These are phyloP conservation scores for Endomychus coccineus DNA, from an alignment of 2,888 invertebrate species.

Conservation along the genomic window DNA sequence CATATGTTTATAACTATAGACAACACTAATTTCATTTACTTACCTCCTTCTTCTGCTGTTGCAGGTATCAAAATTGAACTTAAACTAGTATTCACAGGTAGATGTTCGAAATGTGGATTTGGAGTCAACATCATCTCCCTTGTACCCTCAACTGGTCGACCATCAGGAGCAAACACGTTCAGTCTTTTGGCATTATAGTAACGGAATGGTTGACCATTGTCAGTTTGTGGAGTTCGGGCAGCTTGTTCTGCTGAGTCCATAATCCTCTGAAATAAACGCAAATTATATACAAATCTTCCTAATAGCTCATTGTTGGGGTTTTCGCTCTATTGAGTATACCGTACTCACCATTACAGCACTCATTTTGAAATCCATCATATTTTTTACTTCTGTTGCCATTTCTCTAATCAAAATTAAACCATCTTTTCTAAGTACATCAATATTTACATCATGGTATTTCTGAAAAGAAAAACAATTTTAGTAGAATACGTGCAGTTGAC, in stretches of 20 bases:
- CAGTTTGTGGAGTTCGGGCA: slow-evolving; percentile 59
- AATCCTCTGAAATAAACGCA: slow-evolving; percentile 58
- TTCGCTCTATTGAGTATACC: no score
- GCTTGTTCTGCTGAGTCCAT: slow-evolving; percentile 89
- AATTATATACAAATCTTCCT: neutral
- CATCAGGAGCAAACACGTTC: slow-evolving; percentile 70
- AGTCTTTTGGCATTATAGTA: slow-evolving; percentile 78
- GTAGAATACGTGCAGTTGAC: neutral
- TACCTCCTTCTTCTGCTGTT: slow-evolving; percentile 64
- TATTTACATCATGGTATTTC: slow-evolving; percentile 75
- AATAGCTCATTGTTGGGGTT: no score
- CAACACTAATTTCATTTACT: slow-evolving; percentile 16
- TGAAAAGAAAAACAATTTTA: slow-evolving; percentile 39
- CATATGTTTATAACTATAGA: neutral
- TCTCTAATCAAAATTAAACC: slow-evolving; percentile 78
- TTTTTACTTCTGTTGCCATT: slow-evolving; percentile 83
- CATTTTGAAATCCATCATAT: slow-evolving; percentile 89
- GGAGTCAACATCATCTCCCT: slow-evolving; percentile 65
- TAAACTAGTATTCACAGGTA: slow-evolving; percentile 74
- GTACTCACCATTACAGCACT: slow-evolving; percentile 83
- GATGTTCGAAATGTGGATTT: slow-evolving; percentile 79
- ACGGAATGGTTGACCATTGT: slow-evolving; percentile 45
- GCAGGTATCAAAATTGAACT: slow-evolving; percentile 87
- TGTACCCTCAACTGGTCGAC: slow-evolving; percentile 61
- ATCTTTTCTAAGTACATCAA: slow-evolving; percentile 74